phyloP scores from a whole-genome alignment of 1,140 invertebrate genomes.

The Drosophila biarmipes region DNA sequence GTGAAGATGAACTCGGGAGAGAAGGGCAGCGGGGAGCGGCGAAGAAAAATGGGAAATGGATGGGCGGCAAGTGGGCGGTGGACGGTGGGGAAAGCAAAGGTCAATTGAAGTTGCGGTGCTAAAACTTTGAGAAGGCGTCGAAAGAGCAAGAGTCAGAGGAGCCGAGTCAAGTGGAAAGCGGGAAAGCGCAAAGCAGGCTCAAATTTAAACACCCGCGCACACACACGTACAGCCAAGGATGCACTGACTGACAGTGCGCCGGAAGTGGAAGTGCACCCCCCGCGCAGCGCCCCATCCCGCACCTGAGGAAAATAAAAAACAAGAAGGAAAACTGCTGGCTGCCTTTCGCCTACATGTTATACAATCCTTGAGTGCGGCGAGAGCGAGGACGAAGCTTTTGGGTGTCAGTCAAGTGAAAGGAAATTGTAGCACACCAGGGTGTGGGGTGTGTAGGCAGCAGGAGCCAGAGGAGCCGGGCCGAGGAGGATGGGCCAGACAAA shows the following conservation, averaged over 20 bases:
- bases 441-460: no score
- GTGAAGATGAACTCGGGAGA: conserved; percentile 37
- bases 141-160: conserved; percentile 64
- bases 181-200: conserved; percentile 76
- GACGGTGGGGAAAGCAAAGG: conserved; percentile 66
- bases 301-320: conserved; percentile 21
- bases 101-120: conserved; percentile 77
- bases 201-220: conserved; percentile 28
- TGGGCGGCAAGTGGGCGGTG: neutral
- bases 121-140: conserved; percentile 32
- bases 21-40: neutral
- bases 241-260: conserved; percentile 47
- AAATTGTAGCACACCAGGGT: conserved; percentile 68
- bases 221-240: conserved; percentile 17
- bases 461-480: neutral
- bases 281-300: conserved; percentile 11
- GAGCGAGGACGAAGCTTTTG: conserved; percentile 66
- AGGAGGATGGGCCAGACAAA: conserved; percentile 62
- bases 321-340: conserved; percentile 42
- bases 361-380: conserved; percentile 75
- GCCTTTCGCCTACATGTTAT: conserved; percentile 69
- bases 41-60: neutral
- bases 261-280: conserved; percentile 51
- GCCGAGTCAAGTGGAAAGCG: conserved; percentile 77
- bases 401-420: conserved; percentile 82